phyloP scores from a whole-genome alignment of 1,140 invertebrate genomes.

The Euschistus heros region DNA sequence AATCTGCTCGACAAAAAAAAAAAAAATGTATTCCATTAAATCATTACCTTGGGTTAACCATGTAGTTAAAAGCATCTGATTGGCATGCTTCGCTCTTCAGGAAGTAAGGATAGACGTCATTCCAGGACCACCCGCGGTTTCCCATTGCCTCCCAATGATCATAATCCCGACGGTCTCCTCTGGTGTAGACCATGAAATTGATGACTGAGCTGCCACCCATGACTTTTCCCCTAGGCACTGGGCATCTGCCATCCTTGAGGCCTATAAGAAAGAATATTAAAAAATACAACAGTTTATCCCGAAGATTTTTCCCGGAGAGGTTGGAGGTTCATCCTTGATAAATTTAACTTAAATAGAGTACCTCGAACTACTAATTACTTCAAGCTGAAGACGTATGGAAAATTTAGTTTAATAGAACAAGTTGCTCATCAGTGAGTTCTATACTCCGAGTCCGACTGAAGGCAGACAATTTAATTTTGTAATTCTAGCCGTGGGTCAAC shows the following conservation, averaged over 20 bases:
- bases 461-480: too few species aligned
- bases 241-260: constrained; percentile 36
- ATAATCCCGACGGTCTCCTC: constrained; percentile 55
- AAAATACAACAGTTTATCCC: background rate
- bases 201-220: constrained; percentile 57
- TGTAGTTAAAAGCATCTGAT: constrained; percentile 9
- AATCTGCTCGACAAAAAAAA: background rate
- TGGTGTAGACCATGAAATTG: constrained; percentile 63
- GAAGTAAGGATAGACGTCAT: constrained; percentile 43
- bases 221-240: constrained; percentile 51
- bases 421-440: too few species aligned
- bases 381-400: too few species aligned
- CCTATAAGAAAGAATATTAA: constrained; percentile 21
- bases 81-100: constrained; percentile 37
- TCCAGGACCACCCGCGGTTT: constrained; percentile 53
- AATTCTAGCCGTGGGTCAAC: too few species aligned
- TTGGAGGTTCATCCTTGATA: background rate
- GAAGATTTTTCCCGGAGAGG: background rate
- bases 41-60: constrained; percentile 5
- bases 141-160: constrained; percentile 52
- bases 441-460: too few species aligned
- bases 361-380: too few species aligned
- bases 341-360: background rate
- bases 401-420: too few species aligned
- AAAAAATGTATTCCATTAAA: background rate